These are phyloP conservation scores for Miniopterus natalensis DNA, from an alignment of 2,113 vertebrate genomes.

Conservation along the genomic window DNA sequence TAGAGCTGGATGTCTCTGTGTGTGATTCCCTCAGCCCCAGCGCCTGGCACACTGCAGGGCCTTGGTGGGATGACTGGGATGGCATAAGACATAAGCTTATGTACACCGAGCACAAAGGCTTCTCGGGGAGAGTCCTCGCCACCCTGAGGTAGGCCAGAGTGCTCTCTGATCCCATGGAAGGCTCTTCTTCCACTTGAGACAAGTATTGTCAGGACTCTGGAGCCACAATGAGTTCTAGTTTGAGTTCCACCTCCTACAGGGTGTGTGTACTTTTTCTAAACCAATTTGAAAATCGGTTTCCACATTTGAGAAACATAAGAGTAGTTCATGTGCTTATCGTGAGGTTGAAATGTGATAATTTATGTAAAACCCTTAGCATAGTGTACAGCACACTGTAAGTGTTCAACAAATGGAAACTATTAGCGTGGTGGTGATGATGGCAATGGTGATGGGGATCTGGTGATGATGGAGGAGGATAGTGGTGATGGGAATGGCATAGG, in stretches of 20 bases:
- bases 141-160: neutral
- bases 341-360: neutral
- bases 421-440: neutral
- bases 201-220: neutral
- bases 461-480: neutral
- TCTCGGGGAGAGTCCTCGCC: neutral
- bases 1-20: neutral
- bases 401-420: neutral
- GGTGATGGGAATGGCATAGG: neutral
- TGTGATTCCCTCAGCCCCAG: neutral
- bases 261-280: neutral
- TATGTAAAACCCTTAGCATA: neutral
- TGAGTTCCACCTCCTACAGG: neutral
- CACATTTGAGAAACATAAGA: neutral
- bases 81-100: neutral
- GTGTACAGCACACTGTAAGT: rapidly evolving
- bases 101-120: neutral
- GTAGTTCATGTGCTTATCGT: neutral
- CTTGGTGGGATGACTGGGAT: neutral
- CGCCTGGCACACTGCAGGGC: neutral
- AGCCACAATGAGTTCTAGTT: neutral
- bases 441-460: neutral
- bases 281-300: neutral
- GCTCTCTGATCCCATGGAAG: neutral
- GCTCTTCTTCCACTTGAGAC: neutral